Conservation (phyloP, 2,888 invertebrate species). For the Euplagia quadripunctaria region DNA sequence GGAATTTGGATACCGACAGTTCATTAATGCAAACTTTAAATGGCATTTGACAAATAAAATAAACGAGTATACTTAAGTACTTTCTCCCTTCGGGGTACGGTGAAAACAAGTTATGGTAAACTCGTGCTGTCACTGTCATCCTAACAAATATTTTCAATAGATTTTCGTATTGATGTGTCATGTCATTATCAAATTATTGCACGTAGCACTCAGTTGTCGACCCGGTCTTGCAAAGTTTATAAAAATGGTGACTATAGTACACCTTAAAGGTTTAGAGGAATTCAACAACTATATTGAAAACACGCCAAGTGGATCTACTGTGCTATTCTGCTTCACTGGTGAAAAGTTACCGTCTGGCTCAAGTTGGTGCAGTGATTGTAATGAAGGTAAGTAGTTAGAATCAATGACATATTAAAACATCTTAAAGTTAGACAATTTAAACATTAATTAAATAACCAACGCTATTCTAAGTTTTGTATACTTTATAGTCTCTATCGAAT, state of each 20-base stretch:
- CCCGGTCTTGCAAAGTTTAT: conserved; percentile 17
- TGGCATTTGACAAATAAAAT: too few relatives aligned
- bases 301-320: conserved; percentile 74
- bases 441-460: too few relatives aligned
- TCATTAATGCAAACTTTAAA: too few relatives aligned
- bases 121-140: neutral
- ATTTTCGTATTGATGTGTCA: neutral
- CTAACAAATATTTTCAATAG: neutral
- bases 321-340: conserved; percentile 89
- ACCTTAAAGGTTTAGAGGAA: conserved; percentile 88
- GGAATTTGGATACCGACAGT: too few relatives aligned
- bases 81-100: neutral
- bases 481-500: too few relatives aligned
- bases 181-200: neutral
- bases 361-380: conserved; percentile 97
- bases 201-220: neutral
- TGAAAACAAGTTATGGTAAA: neutral
- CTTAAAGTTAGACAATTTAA: too few relatives aligned
- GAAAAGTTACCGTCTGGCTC: conserved; percentile 89
- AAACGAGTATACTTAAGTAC: too few relatives aligned
- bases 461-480: too few relatives aligned
- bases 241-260: conserved; percentile 66
- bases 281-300: conserved; percentile 87
- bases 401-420: too few relatives aligned
- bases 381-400: conserved; percentile 88